Evolutionary conservation across 53 echinoderm and acorn worm species (phyloP).

Genomic region (Glandiceps talaboti): DNA sequence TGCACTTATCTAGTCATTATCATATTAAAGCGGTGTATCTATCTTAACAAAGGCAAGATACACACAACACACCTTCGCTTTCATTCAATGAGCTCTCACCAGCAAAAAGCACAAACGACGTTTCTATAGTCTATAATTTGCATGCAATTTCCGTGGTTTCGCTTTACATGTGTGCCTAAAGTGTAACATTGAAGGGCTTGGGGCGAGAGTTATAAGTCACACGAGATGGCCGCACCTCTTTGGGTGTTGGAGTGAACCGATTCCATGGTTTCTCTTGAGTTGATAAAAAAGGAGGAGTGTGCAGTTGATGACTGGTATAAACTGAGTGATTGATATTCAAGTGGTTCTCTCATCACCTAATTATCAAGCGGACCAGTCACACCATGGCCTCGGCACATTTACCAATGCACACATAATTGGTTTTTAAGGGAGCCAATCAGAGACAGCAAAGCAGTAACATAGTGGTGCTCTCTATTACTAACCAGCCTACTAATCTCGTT

Average conservation of each 20-base stretch:
- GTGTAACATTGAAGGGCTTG: too few relatives aligned
- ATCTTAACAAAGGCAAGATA: background rate
- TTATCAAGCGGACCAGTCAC: background rate
- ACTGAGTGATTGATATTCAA: background rate
- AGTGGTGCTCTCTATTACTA: background rate
- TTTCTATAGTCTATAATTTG: too few relatives aligned
- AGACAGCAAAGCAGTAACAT: background rate
- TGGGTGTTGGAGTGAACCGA: too few relatives aligned
- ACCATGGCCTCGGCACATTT: background rate
- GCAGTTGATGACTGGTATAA: too few relatives aligned
- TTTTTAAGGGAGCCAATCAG: background rate
- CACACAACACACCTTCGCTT: background rate
- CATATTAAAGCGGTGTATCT: background rate
- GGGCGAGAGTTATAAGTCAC: too few relatives aligned
- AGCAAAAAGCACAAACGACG: background rate
- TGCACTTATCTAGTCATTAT: background rate
- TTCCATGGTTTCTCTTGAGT: background rate
- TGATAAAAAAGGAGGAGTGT: background rate
- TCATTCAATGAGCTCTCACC: background rate
- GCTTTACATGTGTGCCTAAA: background rate
- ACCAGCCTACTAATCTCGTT: background rate
- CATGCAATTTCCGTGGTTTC: background rate
- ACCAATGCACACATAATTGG: background rate
- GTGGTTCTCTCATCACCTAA: too few relatives aligned
- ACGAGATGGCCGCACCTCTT: too few relatives aligned